Base-by-base conservation (phyloP, 2,888 invertebrate genomes). In the Acronicta psi region DNA sequence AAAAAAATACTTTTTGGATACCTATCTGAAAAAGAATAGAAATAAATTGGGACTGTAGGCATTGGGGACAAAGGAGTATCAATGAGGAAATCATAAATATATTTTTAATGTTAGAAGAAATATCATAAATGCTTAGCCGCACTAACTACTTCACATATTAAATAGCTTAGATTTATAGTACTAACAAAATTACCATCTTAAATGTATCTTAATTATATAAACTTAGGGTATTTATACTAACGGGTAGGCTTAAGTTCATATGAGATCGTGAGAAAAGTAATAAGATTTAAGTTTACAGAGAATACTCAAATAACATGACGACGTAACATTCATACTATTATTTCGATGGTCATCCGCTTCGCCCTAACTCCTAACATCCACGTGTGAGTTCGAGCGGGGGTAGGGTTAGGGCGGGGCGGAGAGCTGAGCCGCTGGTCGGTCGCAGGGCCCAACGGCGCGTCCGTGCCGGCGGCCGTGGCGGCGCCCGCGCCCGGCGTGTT, bases 371-470 rank as follows among this genome's bases (percentile, higher is more conserved):
- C 86, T 92, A 93, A 92, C 92, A 88, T 80, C 75, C 73, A 77
- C 77, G 65, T 53, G 18, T 13, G 41, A 14, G 17, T 51, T 64
- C 45, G 43, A 18, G 59, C 31, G 72, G 65, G 69, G 69, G 73
- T 75, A 74, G 73, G 29, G 53, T 25, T 74, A 74, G 31, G 91
- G 92, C 90, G 88, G 82, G 87, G 91, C 88, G 90, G 88, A 80
- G 87, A 89, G 91, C 90, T 92, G 90, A 92, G 88, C 76, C 76
- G 73, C 31, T 44, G 81, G 69, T 79, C 75, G 81, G 82, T 71
- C 82, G 86, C 95, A 98, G 99, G 98, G 94, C 98, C 99, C 78
- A 97, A 97, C 87, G 98, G 98, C 82, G 97, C 98, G 91, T 96
- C 97, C 67, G 97, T 98, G 79, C 97, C 98, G 60, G 98, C 98